A percentile compares a stretch with the other conserved stretches of the same genome.
Conservation (phyloP, 2,888 invertebrate species). For the Pheosia tremula region DNA sequence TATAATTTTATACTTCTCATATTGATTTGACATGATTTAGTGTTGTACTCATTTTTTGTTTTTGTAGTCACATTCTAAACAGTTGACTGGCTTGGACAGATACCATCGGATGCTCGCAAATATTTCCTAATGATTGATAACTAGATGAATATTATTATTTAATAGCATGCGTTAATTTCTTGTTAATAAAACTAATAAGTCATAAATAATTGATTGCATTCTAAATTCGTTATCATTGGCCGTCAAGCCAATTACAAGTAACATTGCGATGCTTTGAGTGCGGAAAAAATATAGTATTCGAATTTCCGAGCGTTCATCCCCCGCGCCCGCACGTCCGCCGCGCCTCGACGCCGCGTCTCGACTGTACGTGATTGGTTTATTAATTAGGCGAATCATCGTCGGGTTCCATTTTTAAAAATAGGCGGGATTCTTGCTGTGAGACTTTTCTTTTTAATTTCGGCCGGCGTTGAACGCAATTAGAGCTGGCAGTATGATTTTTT, state of each 20-base stretch:
- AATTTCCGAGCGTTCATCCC: slow-evolving; percentile 82
- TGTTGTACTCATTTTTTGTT: slow-evolving; percentile 44
- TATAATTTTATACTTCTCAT: slow-evolving; percentile 59
- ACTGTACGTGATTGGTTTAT: slow-evolving; percentile 85
- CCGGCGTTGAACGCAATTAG: slow-evolving; percentile 82
- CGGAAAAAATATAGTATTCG: slow-evolving; percentile 83
- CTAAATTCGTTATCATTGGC: slow-evolving; percentile 69
- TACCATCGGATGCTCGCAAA: slow-evolving; percentile 47
- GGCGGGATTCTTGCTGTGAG: slow-evolving; percentile 82
- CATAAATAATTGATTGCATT: slow-evolving; percentile 66
- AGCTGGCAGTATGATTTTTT: slow-evolving; percentile 74
- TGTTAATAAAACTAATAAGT: slow-evolving; percentile 49
- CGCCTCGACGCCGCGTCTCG: slow-evolving; percentile 82
- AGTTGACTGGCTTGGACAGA: slow-evolving; percentile 40
- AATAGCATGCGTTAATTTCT: slow-evolving; percentile 48
- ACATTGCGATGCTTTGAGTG: slow-evolving; percentile 75
- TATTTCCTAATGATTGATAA: slow-evolving; percentile 54
- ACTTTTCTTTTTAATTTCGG: slow-evolving; percentile 82
- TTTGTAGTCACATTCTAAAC: slow-evolving; percentile 43
- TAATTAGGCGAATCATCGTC: slow-evolving; percentile 84
- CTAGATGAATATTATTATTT: slow-evolving; percentile 41
- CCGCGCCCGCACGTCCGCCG: slow-evolving; percentile 83
- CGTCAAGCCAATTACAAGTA: slow-evolving; percentile 81
- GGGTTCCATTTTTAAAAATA: slow-evolving; percentile 82
- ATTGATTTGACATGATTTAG: slow-evolving; percentile 62